Evolutionary conservation across 2,797 vertebrate species (phyloP).

Genomic region (Alcedo atthis): DNA sequence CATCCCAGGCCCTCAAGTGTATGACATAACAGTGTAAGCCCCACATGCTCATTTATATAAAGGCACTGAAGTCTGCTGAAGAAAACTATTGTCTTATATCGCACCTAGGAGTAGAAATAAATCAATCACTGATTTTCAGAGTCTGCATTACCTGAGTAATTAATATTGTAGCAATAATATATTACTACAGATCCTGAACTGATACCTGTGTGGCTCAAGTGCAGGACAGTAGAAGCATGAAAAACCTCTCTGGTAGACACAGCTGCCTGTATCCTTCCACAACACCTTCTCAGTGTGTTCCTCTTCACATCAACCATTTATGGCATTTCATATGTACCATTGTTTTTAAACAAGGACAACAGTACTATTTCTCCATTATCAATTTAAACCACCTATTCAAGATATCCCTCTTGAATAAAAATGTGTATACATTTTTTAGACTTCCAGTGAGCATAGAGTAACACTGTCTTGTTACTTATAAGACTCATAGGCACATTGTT

Average conservation of each 20-base stretch:
- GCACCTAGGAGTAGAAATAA: not conserved
- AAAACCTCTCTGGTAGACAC: rapidly evolving
- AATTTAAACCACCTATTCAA: not conserved
- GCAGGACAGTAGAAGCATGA: not conserved
- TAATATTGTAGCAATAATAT: no score
- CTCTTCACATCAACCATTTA: not conserved
- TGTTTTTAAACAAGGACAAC: not conserved
- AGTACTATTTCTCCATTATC: not conserved
- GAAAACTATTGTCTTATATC: not conserved
- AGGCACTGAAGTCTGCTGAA: not conserved
- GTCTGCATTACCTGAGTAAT: not conserved
- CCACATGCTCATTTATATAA: not conserved
- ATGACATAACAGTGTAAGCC: not conserved
- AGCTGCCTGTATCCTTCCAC: not conserved
- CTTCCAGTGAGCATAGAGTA: not conserved
- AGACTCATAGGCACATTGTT: not conserved
- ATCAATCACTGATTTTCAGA: not conserved
- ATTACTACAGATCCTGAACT: not conserved
- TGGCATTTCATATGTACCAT: not conserved
- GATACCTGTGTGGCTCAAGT: not conserved
- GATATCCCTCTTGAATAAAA: not conserved
- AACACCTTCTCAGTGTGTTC: not conserved
- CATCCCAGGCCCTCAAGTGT: not conserved
- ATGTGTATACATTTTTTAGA: not conserved
- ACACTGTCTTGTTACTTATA: not conserved